Percentiles rank a stretch among this genome's conserved stretches.
Evolutionary conservation across 2,888 invertebrate genomes (phyloP).

Genomic region (Automeris io): DNA sequence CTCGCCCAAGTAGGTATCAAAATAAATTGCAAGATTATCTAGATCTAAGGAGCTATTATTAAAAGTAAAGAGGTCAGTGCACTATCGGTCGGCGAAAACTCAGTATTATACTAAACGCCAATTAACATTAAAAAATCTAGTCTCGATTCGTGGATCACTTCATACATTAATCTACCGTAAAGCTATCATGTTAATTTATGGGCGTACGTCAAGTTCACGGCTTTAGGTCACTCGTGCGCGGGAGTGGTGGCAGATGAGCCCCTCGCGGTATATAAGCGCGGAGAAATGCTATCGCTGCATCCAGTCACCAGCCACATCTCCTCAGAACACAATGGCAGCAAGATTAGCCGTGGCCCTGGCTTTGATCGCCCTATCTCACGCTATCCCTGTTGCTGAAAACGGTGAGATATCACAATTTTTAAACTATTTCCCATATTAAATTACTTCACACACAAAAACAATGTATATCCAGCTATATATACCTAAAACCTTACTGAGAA

Average conservation of each 20-base stretch:
- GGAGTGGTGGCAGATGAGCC: constrained; percentile 38
- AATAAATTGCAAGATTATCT: constrained; percentile 7
- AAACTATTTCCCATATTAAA: background rate
- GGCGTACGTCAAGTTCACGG: constrained; percentile 63
- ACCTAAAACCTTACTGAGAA: too few species aligned
- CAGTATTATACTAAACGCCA: constrained; percentile 14
- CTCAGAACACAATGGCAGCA: constrained; percentile 45
- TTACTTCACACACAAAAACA: background rate
- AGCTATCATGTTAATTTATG: constrained; percentile 57
- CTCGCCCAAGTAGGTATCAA: constrained; percentile 1
- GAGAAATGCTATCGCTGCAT: constrained; percentile 73
- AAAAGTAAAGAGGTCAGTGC: constrained; percentile 21
- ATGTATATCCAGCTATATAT: too few species aligned
- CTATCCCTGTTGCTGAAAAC: constrained; percentile 51
- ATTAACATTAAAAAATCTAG: constrained; percentile 19
- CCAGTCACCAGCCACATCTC: constrained; percentile 53
- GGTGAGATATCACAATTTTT: constrained; percentile 36
- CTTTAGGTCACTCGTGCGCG: constrained; percentile 43
- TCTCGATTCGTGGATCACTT: constrained; percentile 22
- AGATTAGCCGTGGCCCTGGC: constrained; percentile 54
- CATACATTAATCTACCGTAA: constrained; percentile 53
- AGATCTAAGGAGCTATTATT: background rate
- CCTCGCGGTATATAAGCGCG: constrained; percentile 55
- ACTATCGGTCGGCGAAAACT: constrained; percentile 10
- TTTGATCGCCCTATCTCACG: constrained; percentile 48